These are phyloP conservation scores for Antitype chi DNA, from an alignment of 2,888 invertebrate species.

Conservation along the genomic window DNA sequence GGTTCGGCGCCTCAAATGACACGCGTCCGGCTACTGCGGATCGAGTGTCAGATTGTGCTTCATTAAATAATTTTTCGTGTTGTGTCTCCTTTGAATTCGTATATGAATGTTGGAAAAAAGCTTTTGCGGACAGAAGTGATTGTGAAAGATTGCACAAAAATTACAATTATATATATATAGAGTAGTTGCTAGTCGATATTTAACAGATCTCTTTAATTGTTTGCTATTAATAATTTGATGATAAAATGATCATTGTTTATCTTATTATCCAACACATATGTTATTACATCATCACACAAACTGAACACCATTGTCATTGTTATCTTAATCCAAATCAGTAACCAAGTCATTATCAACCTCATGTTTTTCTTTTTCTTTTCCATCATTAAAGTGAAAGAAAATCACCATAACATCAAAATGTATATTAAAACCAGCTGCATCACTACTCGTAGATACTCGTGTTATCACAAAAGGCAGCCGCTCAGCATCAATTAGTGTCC, in stretches of 20 bases:
- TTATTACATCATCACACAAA: background rate
- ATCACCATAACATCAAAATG: conserved; percentile 14
- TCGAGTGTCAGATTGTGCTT: conserved; percentile 63
- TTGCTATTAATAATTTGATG: background rate
- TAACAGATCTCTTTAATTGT: too few species aligned
- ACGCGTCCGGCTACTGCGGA: conserved; percentile 68
- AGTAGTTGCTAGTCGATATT: background rate
- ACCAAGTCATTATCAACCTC: background rate
- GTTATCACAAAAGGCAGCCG: conserved; percentile 78
- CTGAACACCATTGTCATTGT: background rate
- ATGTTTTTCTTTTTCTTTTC: background rate
- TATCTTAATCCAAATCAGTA: background rate
- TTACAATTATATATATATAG: background rate
- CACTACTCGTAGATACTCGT: conserved; percentile 52
- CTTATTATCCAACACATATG: background rate
- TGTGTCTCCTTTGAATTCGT: conserved; percentile 9
- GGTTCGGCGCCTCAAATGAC: conserved; percentile 74
- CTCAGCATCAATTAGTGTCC: conserved; percentile 80
- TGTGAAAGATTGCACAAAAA: background rate
- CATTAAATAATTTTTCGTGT: conserved; percentile 54
- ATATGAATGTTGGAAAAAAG: background rate
- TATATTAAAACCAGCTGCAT: conserved; percentile 55
- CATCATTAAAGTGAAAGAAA: conserved; percentile 4
- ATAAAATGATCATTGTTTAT: background rate
- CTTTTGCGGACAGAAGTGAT: background rate